Evolutionary conservation across 2,797 vertebrate species (phyloP).

Genomic region (Epinephelus awoara): DNA sequence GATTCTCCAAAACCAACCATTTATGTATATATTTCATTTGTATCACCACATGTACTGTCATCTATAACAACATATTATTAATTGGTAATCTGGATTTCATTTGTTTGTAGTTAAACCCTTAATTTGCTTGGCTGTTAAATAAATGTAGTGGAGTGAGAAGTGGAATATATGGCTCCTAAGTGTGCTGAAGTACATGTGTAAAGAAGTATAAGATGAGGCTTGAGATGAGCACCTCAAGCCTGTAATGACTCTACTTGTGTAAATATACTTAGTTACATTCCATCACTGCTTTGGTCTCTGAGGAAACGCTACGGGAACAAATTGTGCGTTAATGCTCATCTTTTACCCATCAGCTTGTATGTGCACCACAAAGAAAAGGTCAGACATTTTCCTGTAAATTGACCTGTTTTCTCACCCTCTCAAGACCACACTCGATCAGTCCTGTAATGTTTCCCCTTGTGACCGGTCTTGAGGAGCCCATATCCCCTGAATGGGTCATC

Average conservation of each 20-base stretch:
- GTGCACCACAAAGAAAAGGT: constrained; percentile 41
- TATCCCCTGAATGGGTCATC: constrained; percentile 30
- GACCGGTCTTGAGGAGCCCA: constrained; percentile 17
- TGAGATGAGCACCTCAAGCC: background rate
- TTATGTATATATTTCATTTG: too few relatives aligned
- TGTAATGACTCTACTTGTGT: background rate
- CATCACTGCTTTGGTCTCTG: background rate
- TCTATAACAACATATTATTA: too few relatives aligned
- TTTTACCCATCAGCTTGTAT: constrained; percentile 3
- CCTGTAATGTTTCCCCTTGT: background rate
- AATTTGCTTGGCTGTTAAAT: too few relatives aligned
- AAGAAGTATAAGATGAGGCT: background rate
- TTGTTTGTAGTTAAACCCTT: too few relatives aligned
- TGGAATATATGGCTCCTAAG: too few relatives aligned
- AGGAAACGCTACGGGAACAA: constrained; percentile 5
- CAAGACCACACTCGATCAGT: constrained; percentile 24
- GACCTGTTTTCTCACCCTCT: constrained; percentile 40
- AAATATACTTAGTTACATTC: background rate
- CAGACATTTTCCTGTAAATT: constrained; percentile 30
- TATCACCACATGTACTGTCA: too few relatives aligned
- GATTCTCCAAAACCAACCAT: too few relatives aligned
- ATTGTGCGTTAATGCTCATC: constrained; percentile 6
- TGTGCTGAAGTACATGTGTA: too few relatives aligned
- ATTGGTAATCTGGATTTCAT: too few relatives aligned
- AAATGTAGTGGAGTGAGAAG: too few relatives aligned